These are phyloP conservation scores for Elephantulus edwardii DNA, from an alignment of 2,113 vertebrate species.

Conservation along the genomic window DNA sequence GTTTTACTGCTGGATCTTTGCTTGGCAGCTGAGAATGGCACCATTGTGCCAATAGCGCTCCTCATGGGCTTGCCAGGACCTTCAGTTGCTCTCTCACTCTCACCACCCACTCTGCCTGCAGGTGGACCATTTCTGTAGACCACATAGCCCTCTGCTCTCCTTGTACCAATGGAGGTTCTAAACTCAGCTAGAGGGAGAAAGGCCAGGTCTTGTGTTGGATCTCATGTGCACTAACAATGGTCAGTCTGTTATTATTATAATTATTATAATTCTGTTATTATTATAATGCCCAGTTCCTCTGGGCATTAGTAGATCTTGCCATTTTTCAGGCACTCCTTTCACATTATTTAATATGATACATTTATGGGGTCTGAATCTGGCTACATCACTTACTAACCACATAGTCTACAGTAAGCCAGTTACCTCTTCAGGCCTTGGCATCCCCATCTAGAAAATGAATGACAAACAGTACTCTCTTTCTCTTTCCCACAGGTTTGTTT, in stretches of 20 bases:
- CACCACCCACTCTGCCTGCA: not conserved
- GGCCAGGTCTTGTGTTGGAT: not conserved
- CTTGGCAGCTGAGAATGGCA: not conserved
- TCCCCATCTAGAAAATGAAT: not conserved
- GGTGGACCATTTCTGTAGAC: not conserved
- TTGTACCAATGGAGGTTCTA: not conserved
- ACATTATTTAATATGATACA: not conserved
- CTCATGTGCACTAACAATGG: not conserved
- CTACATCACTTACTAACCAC: not conserved
- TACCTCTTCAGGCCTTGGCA: not conserved
- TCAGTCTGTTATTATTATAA: not conserved
- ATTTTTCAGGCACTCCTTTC: not conserved
- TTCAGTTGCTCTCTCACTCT: not conserved
- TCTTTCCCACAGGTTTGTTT: not conserved
- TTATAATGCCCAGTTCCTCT: too few species aligned
- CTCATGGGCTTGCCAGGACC: not conserved
- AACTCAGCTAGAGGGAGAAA: not conserved
- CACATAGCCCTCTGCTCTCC: not conserved
- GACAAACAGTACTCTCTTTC: not conserved
- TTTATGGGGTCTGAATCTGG: not conserved
- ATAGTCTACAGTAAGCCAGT: not conserved
- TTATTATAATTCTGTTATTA: too few species aligned
- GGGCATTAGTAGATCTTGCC: not conserved
- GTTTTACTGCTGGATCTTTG: not conserved
- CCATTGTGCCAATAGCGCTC: not conserved